These are phyloP conservation scores for Eupithecia centaureata DNA, from an alignment of 2,888 invertebrate genomes.

Conservation along the genomic window DNA sequence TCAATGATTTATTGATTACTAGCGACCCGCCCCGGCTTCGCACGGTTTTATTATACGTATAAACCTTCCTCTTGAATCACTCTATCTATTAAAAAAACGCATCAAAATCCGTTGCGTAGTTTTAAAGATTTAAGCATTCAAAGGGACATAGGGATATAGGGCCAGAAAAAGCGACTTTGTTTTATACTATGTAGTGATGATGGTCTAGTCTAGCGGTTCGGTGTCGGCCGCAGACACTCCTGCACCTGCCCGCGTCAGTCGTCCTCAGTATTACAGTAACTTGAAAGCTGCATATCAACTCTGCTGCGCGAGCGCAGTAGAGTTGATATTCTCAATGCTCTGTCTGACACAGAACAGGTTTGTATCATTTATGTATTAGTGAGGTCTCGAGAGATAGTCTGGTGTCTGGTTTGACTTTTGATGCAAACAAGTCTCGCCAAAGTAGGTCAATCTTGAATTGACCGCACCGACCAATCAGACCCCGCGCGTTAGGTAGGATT, in stretches of 20 bases:
- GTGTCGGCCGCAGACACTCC: slow-evolving; percentile 48
- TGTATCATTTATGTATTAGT: slow-evolving; percentile 2
- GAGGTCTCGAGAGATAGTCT: slow-evolving; percentile 22
- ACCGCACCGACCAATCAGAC: not conserved
- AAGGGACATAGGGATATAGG: too few species aligned
- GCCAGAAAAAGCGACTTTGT: too few species aligned
- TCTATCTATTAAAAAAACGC: too few species aligned
- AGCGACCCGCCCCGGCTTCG: too few species aligned
- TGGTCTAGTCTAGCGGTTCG: slow-evolving; percentile 42
- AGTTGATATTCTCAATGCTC: not conserved
- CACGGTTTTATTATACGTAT: too few species aligned
- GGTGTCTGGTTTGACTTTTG: slow-evolving; percentile 28
- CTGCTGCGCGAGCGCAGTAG: not conserved
- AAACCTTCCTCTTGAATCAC: too few species aligned
- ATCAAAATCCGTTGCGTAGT: too few species aligned
- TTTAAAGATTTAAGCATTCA: too few species aligned
- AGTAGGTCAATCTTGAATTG: slow-evolving; percentile 26
- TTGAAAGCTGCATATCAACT: not conserved
- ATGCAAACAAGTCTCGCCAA: slow-evolving; percentile 31
- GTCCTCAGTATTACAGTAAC: slow-evolving; percentile 41
- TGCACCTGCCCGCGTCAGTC: slow-evolving; percentile 39
- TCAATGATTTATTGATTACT: too few species aligned
- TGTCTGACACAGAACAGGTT: slow-evolving; percentile 9
- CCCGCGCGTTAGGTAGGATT: not conserved
- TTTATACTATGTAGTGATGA: too few species aligned